Percentiles rank a stretch among this genome's conserved stretches.
Evolutionary conservation across 2,888 invertebrate species (phyloP).

Genomic region (Corythucha ciliata): DNA sequence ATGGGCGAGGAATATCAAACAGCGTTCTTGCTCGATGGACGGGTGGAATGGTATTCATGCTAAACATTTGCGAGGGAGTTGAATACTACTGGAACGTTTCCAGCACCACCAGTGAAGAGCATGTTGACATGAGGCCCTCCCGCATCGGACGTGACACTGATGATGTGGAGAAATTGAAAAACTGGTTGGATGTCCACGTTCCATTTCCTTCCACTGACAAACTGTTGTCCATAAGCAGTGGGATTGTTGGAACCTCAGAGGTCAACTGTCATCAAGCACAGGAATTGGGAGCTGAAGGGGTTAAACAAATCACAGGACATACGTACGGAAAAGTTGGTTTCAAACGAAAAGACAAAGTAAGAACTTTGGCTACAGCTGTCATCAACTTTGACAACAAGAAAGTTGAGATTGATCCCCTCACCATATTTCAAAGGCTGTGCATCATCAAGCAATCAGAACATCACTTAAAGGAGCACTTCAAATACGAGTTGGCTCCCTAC

Average conservation of each 20-base stretch:
- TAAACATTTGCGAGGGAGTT: slow-evolving; percentile 29
- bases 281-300: slow-evolving; percentile 26
- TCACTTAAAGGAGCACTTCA: slow-evolving; percentile 29
- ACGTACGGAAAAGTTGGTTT: slow-evolving; percentile 18
- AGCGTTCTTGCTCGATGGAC: slow-evolving; percentile 30
- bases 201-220: slow-evolving; percentile 31
- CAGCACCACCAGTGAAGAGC: slow-evolving; percentile 29
- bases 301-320: slow-evolving; percentile 29
- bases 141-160: slow-evolving; percentile 29
- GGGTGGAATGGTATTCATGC: slow-evolving; percentile 28
- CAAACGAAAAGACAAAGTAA: slow-evolving; percentile 16
- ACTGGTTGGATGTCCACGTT: slow-evolving; percentile 32
- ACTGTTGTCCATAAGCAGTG: slow-evolving; percentile 28
- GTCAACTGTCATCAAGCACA: slow-evolving; percentile 31
- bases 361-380: slow-evolving; percentile 6
- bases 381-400: slow-evolving; percentile 1
- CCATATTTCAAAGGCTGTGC: slow-evolving; percentile 35
- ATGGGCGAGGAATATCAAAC: slow-evolving; percentile 28
- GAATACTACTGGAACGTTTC: slow-evolving; percentile 26
- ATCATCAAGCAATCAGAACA: slow-evolving; percentile 30
- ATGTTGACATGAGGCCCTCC: slow-evolving; percentile 32
- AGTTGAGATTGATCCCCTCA: slow-evolving; percentile 31
- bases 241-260: slow-evolving; percentile 24
- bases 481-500: slow-evolving; percentile 33
- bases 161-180: slow-evolving; percentile 29